Conservation (phyloP, 1,140 invertebrate species). For the Potamilus streckersoni region DNA sequence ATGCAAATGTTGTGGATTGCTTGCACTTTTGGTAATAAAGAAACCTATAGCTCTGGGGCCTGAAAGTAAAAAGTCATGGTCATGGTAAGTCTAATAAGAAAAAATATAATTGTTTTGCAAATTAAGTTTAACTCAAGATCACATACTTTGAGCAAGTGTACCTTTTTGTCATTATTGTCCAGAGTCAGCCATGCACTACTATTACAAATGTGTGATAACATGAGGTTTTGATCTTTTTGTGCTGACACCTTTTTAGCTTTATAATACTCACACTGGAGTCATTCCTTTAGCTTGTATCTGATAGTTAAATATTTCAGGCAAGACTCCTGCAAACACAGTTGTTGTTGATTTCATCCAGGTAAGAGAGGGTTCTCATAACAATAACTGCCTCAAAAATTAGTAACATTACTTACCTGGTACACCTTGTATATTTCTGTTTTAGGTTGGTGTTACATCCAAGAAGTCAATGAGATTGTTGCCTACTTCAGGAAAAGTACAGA, state of each 20-base stretch:
- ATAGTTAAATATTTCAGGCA: not conserved
- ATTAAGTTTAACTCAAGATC: no score
- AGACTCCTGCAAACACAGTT: not conserved
- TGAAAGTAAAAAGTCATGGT: no score
- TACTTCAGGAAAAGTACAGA: conserved; percentile 59
- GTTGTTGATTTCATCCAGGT: not conserved
- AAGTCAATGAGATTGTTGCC: conserved; percentile 62
- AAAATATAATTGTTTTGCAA: no score
- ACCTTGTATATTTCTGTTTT: conserved; percentile 25
- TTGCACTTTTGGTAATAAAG: no score
- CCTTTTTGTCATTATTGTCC: no score
- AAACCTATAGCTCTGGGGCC: no score
- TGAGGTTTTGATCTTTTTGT: no score
- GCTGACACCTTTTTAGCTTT: not conserved
- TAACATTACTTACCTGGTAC: not conserved
- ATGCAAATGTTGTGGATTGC: no score
- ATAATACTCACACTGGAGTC: not conserved
- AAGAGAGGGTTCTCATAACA: not conserved
- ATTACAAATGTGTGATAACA: no score
- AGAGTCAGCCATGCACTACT: no score
- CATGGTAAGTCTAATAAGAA: no score
- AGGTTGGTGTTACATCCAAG: conserved; percentile 60
- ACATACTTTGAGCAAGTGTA: no score
- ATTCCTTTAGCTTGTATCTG: not conserved
- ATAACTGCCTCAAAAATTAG: not conserved